Evolutionary conservation across 2,888 invertebrate genomes (phyloP).

Genomic region (Orthosia incerta): DNA sequence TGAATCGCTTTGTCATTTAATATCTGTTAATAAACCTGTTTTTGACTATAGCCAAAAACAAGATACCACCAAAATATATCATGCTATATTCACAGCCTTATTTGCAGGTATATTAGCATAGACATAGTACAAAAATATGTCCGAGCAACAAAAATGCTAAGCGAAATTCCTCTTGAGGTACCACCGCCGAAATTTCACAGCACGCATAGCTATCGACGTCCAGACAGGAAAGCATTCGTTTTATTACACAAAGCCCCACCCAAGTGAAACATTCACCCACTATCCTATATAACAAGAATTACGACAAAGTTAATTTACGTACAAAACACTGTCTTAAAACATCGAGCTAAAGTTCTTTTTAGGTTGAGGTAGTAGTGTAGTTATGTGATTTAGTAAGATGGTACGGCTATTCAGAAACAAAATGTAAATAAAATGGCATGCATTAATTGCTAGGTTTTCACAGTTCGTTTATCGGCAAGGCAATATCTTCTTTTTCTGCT

Average conservation of each 20-base stretch:
- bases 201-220: conserved; percentile 78
- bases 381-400: conserved; percentile 63
- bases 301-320: conserved; percentile 48
- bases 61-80: no score
- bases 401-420: conserved; percentile 71
- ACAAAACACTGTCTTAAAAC: conserved; percentile 66
- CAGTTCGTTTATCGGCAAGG: conserved; percentile 79
- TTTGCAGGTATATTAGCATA: not conserved
- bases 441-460: conserved; percentile 86
- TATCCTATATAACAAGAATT: conserved; percentile 69
- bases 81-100: not conserved
- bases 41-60: no score
- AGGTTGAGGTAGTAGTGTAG: conserved; percentile 39
- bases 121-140: not conserved
- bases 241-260: conserved; percentile 84
- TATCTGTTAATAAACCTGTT: no score
- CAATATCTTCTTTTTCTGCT: conserved; percentile 70
- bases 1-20: no score
- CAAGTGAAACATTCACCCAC: conserved; percentile 79
- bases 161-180: conserved; percentile 61
- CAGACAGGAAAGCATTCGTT: conserved; percentile 84
- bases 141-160: conserved; percentile 38
- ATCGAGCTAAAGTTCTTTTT: conserved; percentile 65
- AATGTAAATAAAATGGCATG: conserved; percentile 84
- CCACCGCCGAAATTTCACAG: conserved; percentile 69